Evolutionary conservation across 2,888 invertebrate species (phyloP), one percentile per base, ranked within the genome.

Genomic region (Athrips mouffetella): DNA sequence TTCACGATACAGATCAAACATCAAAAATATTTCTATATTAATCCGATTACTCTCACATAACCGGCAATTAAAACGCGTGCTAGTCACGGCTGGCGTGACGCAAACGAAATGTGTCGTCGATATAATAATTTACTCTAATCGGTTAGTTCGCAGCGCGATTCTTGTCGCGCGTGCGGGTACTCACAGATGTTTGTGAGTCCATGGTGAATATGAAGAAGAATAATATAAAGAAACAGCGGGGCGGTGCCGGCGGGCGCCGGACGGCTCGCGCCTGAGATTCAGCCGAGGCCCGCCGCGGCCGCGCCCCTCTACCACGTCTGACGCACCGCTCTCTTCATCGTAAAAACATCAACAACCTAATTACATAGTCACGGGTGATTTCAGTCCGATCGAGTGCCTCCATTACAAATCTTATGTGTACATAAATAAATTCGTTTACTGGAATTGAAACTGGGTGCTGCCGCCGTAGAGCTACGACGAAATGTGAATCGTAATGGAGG

Each of bases 11-110:
- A 83, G 84, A 79, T 74, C 72, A 70, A 79, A 86, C 84, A 83
- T 83, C 83, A 79, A 83, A 86, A 84, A 84, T 85, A 84, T 83
- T 71, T 77, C 76, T 81, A 81, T 85, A 77, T 76, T 76, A 78
- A 78, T 76, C 71, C 72, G 68, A 72, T 81, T 80, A 85, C 80
- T 67, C 70, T 73, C 80, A 79, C 79, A 80, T 82, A 78, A 67
- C 70, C 69, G 66, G 70, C 66, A 75, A 72, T 67, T 68, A 75
- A 73, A 69, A 75, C 71, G 68, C 70, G 70, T 69, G 75, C 72
- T 67, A 58, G 67, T 63, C 72, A 67, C 70, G 66, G 57, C 62
- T 57, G 63, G 62, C 65, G 68, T 65, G 67, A 66, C 65, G 61
- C 57, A 57, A 63, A 68, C 67, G 63, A 69, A 68, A 71, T 62